A percentile compares a stretch with the other conserved stretches of the same genome.
These are phyloP conservation scores for Carposina sasakii DNA, from an alignment of 1,140 invertebrate genomes.

Conservation along the genomic window DNA sequence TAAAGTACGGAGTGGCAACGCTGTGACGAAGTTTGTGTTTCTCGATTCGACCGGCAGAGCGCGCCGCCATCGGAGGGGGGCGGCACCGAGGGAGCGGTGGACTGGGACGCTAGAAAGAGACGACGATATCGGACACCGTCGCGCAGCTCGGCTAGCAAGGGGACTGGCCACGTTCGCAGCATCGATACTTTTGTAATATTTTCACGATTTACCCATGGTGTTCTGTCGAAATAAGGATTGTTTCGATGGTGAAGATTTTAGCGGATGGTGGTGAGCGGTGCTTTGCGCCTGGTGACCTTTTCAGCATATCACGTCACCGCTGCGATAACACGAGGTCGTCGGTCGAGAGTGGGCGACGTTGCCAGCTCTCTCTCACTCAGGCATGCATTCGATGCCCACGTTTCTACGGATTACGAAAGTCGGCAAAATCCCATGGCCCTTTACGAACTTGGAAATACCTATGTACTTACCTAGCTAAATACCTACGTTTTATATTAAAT, in stretches of 20 bases:
- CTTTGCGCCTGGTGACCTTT: conserved; percentile 57
- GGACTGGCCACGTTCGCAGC: conserved; percentile 41
- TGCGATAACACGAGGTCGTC: conserved; percentile 64
- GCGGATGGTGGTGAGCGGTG: conserved; percentile 33
- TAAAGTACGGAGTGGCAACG: conserved; percentile 72
- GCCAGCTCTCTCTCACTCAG: conserved; percentile 46
- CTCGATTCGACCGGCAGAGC: conserved; percentile 54
- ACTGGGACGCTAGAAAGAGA: conserved; percentile 38
- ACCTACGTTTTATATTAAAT: too few relatives aligned
- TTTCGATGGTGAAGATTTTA: conserved; percentile 48
- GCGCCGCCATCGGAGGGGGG: conserved; percentile 49
- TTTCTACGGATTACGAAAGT: conserved; percentile 57
- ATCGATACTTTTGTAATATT: too few relatives aligned
- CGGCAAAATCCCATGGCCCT: conserved; percentile 46
- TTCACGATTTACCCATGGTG: conserved; percentile 52
- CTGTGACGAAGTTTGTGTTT: conserved; percentile 58
- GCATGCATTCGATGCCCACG: conserved; percentile 45
- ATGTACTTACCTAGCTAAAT: conserved; percentile 37
- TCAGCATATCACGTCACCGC: conserved; percentile 45
- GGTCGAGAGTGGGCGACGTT: conserved; percentile 58
- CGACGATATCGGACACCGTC: conserved; percentile 15
- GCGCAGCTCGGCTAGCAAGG: too few relatives aligned
- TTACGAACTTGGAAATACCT: too few relatives aligned
- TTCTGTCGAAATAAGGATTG: conserved; percentile 46
- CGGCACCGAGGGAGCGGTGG: conserved; percentile 46